These are phyloP conservation scores for Barnardius zonarius DNA, from an alignment of 2,113 vertebrate genomes.

Conservation along the genomic window DNA sequence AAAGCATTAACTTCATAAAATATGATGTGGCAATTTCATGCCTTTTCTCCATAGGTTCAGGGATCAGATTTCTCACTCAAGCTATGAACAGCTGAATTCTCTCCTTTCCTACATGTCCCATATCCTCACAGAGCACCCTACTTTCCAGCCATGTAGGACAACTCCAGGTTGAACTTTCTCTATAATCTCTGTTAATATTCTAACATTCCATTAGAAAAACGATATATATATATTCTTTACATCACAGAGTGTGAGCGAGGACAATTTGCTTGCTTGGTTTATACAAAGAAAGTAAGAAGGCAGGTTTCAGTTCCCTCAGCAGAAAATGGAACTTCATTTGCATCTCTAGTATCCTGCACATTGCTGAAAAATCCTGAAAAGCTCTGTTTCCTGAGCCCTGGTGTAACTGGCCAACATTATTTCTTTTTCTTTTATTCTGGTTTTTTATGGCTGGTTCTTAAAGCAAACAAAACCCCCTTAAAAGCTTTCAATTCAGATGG, in stretches of 20 bases:
- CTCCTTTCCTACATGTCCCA: not conserved
- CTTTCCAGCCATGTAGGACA: not conserved
- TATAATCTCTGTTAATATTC: not conserved
- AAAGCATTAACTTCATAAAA: not conserved
- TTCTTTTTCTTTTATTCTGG: not conserved
- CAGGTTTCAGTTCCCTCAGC: not conserved
- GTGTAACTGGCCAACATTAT: not conserved
- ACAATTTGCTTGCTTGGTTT: not conserved
- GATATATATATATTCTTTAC: not conserved
- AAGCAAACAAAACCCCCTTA: not conserved
- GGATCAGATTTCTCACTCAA: not conserved
- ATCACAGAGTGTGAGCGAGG: not conserved
- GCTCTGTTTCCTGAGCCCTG: not conserved
- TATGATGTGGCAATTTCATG: not conserved
- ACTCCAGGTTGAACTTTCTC: not conserved
- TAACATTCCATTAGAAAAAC: not conserved
- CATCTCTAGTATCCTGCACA: not conserved
- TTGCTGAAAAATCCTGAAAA: not conserved
- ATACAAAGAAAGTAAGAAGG: not conserved
- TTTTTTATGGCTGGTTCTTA: not conserved
- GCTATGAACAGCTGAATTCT: not conserved
- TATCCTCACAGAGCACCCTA: not conserved
- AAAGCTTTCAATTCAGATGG: not conserved
- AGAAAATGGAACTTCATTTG: not conserved
- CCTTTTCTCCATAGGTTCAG: not conserved